Base-by-base conservation (phyloP, 2,113 vertebrate genomes). In the Oenanthe oenanthe region DNA sequence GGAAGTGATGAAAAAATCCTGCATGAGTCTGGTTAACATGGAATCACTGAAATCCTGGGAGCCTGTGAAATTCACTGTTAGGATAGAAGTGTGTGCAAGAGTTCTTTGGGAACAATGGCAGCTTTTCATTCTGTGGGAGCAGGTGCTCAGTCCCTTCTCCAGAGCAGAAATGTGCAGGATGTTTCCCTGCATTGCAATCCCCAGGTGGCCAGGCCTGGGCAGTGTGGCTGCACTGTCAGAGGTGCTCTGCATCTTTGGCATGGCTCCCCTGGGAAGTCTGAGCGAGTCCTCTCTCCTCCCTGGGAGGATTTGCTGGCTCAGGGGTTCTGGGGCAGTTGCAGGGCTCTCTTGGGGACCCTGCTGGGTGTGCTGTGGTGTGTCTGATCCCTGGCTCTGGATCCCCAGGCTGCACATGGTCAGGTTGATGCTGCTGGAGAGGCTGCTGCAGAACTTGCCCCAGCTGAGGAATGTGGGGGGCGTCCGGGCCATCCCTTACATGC, bases 401-500 rank as follows among this genome's bases (percentile, higher is more conserved):
- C 56, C 40, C 92, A 99, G 99, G 97, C 97, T 99, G 78, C 99
- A 99, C 97, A 99, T 99, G 99, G 99, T 99, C 60, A 98, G 99
- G 56, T 97, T 99, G 56, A 99, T 99, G 99, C 97, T 99, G 34
- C 96, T 99, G 95, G 99, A 99, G 96, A 98, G 99, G 47, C 97
- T 99, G 50, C 98, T 99, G 80, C 99, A 99, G 91, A 99, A 99
- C 32, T 97, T 99, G 28, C 98, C 98, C 38, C 99, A 99, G 97
- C 98, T 99, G 61, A 98, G 99, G 93, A 98, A 98, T 2, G 99
- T 99, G 2, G 99, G 99, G 11, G 99, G 99, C 12, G 99, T 99
- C 93, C 98, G 99, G 57, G 99, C 99, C 96, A 99, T 99, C 77
- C 99, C 99, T 0, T 99, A 99, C 88, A 99, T 99, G 99, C 99